Evolutionary conservation across 2,113 vertebrate genomes (phyloP).

Genomic region (Mus spicilegus): DNA sequence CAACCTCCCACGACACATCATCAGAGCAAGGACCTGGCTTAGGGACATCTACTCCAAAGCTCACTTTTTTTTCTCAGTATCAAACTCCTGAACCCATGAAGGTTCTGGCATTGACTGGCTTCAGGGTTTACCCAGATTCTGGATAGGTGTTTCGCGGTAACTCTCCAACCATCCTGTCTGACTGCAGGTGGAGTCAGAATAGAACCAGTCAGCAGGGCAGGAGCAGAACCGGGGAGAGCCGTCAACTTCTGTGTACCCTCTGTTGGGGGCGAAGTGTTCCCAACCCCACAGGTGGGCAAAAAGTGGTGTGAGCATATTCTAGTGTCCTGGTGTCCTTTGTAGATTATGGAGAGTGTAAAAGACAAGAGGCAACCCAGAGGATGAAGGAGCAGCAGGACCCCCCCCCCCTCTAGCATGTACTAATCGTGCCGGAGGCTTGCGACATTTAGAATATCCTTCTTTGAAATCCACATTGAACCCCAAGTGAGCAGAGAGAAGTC

Average conservation of each 20-base stretch:
- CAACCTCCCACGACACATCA: too few species aligned
- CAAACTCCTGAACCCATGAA: not conserved
- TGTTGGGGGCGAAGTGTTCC: not conserved
- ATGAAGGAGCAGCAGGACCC: not conserved
- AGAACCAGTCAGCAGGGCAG: not conserved
- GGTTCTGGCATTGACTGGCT: too few species aligned
- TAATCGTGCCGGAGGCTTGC: not conserved
- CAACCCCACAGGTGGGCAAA: not conserved
- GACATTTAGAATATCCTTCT: not conserved
- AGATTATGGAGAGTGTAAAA: not conserved
- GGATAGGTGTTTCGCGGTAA: too few species aligned
- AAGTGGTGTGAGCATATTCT: not conserved
- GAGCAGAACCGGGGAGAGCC: not conserved
- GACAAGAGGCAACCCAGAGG: not conserved
- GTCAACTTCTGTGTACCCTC: not conserved
- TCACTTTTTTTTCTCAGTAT: not conserved
- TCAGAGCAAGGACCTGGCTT: not conserved
- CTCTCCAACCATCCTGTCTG: not conserved
- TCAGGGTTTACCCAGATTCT: not conserved
- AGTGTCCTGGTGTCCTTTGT: not conserved
- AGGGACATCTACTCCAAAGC: too few species aligned
- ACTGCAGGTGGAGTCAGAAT: not conserved
- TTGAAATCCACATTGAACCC: not conserved
- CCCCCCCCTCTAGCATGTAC: not conserved
- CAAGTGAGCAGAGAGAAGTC: not conserved